Percentiles rank a stretch among this genome's conserved stretches.
Conservation (phyloP, 2,888 invertebrate genomes). For the Melipona bicolor region DNA sequence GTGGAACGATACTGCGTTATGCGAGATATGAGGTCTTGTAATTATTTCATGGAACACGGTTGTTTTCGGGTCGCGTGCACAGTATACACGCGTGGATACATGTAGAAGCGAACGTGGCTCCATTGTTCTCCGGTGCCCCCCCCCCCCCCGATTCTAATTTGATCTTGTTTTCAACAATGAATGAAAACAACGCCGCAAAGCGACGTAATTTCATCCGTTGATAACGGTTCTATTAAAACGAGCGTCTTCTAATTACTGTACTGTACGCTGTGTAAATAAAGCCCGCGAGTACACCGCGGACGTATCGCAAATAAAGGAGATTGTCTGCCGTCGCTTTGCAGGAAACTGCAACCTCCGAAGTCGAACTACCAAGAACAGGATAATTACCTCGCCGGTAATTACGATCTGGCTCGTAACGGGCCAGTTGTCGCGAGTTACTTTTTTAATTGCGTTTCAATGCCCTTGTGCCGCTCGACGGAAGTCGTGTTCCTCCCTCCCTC, state of each 20-base stretch:
- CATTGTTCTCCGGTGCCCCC: slow-evolving; percentile 40
- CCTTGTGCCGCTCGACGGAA: neutral
- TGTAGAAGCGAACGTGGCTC: slow-evolving; percentile 7
- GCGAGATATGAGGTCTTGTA: slow-evolving; percentile 32
- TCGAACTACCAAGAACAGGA: slow-evolving; percentile 8
- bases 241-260: slow-evolving; percentile 63
- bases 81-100: neutral
- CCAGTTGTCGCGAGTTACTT: neutral
- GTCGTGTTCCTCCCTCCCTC: neutral
- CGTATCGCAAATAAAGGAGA: slow-evolving; percentile 48
- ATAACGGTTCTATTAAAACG: slow-evolving; percentile 61
- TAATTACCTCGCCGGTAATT: slow-evolving; percentile 13
- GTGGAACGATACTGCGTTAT: slow-evolving; percentile 13
- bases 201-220: slow-evolving; percentile 57
- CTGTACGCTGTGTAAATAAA: slow-evolving; percentile 55
- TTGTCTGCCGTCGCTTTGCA: slow-evolving; percentile 23
- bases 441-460: slow-evolving; percentile 14
- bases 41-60: slow-evolving; percentile 44
- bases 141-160: slow-evolving; percentile 58
- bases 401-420: neutral
- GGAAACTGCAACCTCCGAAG: slow-evolving; percentile 1
- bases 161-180: slow-evolving; percentile 61
- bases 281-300: neutral
- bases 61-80: slow-evolving; percentile 40
- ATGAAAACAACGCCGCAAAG: slow-evolving; percentile 56